Evolutionary conservation across 1,140 invertebrate genomes (phyloP).

Genomic region (Camponotus vicinus): DNA sequence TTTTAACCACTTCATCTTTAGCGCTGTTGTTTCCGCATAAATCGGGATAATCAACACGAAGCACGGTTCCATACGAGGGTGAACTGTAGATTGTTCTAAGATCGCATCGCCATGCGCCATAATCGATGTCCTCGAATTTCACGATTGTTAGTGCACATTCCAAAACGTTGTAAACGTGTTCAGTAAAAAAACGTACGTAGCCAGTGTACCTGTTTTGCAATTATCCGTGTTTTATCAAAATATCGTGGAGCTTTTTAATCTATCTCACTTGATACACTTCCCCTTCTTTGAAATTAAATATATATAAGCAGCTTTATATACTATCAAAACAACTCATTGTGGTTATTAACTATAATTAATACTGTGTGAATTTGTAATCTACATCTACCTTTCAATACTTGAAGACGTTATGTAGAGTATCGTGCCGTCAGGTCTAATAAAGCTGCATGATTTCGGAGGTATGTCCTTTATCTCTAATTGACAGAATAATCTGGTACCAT

Average conservation of each 20-base stretch:
- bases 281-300: background rate
- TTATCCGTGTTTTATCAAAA: background rate
- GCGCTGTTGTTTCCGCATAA: background rate
- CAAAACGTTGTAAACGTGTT: background rate
- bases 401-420: constrained; percentile 38
- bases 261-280: background rate
- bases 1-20: constrained; percentile 18
- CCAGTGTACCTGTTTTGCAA: constrained; percentile 17
- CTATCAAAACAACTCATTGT: background rate
- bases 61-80: background rate
- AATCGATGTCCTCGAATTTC: constrained; percentile 74
- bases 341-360: background rate
- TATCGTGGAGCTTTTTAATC: background rate
- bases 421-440: constrained; percentile 50
- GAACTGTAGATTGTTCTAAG: constrained; percentile 53
- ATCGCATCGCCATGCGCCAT: constrained; percentile 79
- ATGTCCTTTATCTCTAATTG: background rate
- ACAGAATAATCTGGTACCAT: constrained; percentile 58
- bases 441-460: constrained; percentile 42
- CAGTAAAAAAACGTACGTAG: background rate
- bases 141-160: constrained; percentile 79
- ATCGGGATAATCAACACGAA: background rate
- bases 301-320: background rate
- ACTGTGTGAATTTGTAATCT: background rate
- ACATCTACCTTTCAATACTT: constrained; percentile 52